Evolutionary conservation across 2,113 vertebrate genomes (phyloP), one percentile per base, ranked within the genome.

Genomic region (Epinephelus cyanopodus): DNA sequence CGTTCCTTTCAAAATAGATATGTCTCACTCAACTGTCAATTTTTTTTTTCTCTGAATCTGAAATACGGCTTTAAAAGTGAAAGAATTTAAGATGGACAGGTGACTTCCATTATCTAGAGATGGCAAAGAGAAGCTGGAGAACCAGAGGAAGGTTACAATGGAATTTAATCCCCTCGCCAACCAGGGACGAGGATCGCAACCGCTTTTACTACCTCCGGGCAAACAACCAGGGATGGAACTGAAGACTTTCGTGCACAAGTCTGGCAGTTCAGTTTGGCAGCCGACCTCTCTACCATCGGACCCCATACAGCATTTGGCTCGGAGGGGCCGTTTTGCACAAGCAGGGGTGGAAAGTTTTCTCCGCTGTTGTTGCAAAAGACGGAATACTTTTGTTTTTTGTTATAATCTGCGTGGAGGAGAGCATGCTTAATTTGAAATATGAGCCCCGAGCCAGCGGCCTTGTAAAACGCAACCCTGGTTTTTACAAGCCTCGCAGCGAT

Each of bases 371-470:
- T 67, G 47, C 47, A 69, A 42, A 77, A 42, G 33, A 10, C 27
- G 25, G n/a, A 77, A 70, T 81, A 14, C 27, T 29, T 23, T 19
- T 14, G 3, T 64, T 74, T 71, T 18, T 29, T 50, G 39, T 2
- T 50, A 13, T 60, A 52, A 39, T 54, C 18, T 56, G 39, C 56
- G 71, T 23, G 0, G 50, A 74, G 0, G n/a, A 25, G 48, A 76
- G 54, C 21, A 13, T 12, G 50, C 60, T 70, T 70, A 19, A 81
- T 78, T 42, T 81, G 23, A 77, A 83, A 84, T 62, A 45, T n/a
- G 62, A 88, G 48, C 13, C 9, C 0, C 2, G 5, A 64, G 27
- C 53, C 67, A 61, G 61, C 14, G 29, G 47, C 42, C 72, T 62
- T 33, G 13, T 78, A 73, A 83, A 84, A 72, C 1, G 6, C 62